A percentile compares a stretch with the other conserved stretches of the same genome.
These are phyloP conservation scores for Drosophila planitibia DNA, from an alignment of 2,888 invertebrate genomes.

Conservation along the genomic window DNA sequence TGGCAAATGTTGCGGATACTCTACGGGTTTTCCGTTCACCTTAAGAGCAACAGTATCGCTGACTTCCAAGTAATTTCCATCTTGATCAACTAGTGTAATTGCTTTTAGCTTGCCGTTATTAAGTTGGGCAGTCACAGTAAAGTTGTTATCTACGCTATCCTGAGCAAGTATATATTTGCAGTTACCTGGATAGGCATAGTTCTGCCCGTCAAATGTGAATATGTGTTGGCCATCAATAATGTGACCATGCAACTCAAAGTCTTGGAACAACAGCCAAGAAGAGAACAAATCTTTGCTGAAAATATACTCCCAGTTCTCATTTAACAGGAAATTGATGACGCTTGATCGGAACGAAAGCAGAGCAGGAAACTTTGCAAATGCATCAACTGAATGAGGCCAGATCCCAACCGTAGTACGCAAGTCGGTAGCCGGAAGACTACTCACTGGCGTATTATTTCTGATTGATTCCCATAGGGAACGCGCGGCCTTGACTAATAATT, in stretches of 20 bases:
- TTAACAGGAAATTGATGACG: slow-evolving; percentile 87
- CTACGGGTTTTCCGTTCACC: slow-evolving; percentile 89
- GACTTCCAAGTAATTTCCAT: slow-evolving; percentile 88
- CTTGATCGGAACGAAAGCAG: slow-evolving; percentile 88
- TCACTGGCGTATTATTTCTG: slow-evolving; percentile 42
- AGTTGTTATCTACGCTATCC: slow-evolving; percentile 94
- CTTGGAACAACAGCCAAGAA: slow-evolving; percentile 87
- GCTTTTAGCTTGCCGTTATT: slow-evolving; percentile 89
- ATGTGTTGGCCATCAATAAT: slow-evolving; percentile 93
- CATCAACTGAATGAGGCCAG: slow-evolving; percentile 84
- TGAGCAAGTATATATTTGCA: slow-evolving; percentile 94
- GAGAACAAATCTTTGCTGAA: slow-evolving; percentile 64
- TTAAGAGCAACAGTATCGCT: slow-evolving; percentile 88
- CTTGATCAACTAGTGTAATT: slow-evolving; percentile 89
- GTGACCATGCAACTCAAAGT: slow-evolving; percentile 89
- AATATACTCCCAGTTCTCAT: slow-evolving; percentile 88
- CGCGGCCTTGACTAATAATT: slow-evolving; percentile 87
- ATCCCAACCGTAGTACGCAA: slow-evolving; percentile 45
- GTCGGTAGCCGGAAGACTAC: slow-evolving; percentile 30
- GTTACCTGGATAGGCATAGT: slow-evolving; percentile 91
- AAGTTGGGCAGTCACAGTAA: slow-evolving; percentile 91
- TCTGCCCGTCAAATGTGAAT: slow-evolving; percentile 94
- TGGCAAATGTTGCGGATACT: slow-evolving; percentile 89
- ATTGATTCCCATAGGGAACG: slow-evolving; percentile 85
- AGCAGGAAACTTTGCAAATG: slow-evolving; percentile 86